Conservation (phyloP, 2,113 vertebrate genomes). For the Myiopsitta monachus region DNA sequence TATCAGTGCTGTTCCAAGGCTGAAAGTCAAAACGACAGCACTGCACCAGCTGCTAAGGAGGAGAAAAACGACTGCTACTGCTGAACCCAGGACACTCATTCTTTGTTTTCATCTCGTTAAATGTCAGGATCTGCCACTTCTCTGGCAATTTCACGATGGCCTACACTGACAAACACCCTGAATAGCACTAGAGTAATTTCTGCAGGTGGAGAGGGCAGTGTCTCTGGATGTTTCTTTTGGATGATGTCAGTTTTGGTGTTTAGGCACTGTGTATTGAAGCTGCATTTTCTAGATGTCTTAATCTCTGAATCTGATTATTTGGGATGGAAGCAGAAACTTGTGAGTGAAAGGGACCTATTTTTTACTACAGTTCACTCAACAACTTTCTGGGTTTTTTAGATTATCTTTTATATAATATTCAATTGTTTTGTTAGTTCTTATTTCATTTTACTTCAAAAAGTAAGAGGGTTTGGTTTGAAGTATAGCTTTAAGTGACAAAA, state of each 20-base stretch:
- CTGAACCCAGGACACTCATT: background rate
- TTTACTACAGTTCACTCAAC: background rate
- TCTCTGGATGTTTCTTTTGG: background rate
- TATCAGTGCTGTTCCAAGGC: too few relatives aligned
- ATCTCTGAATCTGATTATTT: background rate
- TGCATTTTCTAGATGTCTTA: background rate
- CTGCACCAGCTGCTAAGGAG: too few relatives aligned
- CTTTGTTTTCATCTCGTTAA: constrained; percentile 50
- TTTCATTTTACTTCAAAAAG: too few relatives aligned
- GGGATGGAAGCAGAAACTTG: background rate
- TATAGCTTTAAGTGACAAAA: background rate
- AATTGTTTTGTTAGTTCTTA: background rate
- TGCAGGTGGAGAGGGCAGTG: background rate
- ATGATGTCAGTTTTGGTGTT: background rate
- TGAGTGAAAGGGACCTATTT: background rate
- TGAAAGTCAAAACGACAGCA: too few relatives aligned
- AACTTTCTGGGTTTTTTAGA: background rate
- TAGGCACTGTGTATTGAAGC: background rate
- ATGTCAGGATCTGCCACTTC: constrained; percentile 61
- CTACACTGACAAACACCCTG: background rate
- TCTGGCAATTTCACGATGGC: constrained; percentile 1
- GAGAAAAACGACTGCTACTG: too few relatives aligned
- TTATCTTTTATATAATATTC: background rate
- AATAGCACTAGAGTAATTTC: background rate
- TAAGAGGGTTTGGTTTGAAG: background rate